phyloP scores from a whole-genome alignment of 1,140 invertebrate genomes.

The Listronotus oregonensis region DNA sequence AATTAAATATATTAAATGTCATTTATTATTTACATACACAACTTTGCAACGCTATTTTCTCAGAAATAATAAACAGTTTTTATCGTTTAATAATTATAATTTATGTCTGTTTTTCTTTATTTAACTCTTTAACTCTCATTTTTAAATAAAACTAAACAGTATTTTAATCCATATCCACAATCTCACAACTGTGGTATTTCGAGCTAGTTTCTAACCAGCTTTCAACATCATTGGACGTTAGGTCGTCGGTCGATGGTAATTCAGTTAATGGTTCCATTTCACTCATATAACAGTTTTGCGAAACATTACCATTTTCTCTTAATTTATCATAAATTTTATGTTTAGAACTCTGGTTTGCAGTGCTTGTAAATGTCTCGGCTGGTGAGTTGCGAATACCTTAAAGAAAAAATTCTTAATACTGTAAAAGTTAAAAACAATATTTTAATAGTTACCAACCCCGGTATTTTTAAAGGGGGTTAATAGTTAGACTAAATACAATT shows the following conservation, averaged over 20 bases:
- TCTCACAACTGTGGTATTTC: slow-evolving; percentile 75
- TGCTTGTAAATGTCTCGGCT: slow-evolving; percentile 18
- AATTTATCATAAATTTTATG: slow-evolving; percentile 42
- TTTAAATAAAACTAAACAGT: no score
- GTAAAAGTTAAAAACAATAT: no score
- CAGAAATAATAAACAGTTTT: no score
- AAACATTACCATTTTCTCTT: slow-evolving; percentile 53
- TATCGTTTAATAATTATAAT: no score
- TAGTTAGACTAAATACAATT: no score
- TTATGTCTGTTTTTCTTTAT: no score
- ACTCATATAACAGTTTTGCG: slow-evolving; percentile 48
- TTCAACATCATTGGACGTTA: slow-evolving; percentile 66
- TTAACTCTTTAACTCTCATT: no score
- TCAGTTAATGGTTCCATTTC: slow-evolving; percentile 67
- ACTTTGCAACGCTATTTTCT: no score
- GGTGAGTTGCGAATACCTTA: slow-evolving; percentile 21
- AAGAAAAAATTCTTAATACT: not conserved
- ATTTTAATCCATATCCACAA: slow-evolving; percentile 66
- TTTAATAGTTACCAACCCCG: no score
- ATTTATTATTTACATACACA: no score
- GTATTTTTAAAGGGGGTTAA: no score
- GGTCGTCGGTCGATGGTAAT: slow-evolving; percentile 67
- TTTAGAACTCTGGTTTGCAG: slow-evolving; percentile 19
- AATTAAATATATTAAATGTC: no score
- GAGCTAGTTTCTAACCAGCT: slow-evolving; percentile 74